Percentiles rank a stretch among this genome's conserved stretches.
phyloP scores from a whole-genome alignment of 2,797 vertebrate species.

The Brachyalestes nurse region DNA sequence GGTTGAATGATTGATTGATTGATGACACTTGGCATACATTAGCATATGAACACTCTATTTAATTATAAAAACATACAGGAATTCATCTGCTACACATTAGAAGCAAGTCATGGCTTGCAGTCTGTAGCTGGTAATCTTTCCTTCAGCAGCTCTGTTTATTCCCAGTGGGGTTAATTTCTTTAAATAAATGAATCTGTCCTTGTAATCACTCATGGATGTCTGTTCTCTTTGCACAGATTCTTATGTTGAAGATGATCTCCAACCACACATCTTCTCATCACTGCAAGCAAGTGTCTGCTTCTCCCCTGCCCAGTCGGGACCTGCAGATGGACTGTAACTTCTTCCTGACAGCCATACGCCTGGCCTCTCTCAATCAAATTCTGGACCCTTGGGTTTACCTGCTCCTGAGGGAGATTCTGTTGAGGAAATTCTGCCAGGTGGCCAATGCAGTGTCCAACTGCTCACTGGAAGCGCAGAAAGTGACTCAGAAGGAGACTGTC shows the following conservation, averaged over 20 bases:
- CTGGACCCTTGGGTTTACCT: slow-evolving; percentile 98
- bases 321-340: slow-evolving; percentile 83
- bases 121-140: no score
- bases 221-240: slow-evolving; percentile 74
- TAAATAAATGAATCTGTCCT: neutral
- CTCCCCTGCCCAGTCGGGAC: slow-evolving; percentile 53
- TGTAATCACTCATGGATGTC: neutral
- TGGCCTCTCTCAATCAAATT: slow-evolving; percentile 98
- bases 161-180: no score
- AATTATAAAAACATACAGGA: no score
- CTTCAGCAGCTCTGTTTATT: neutral
- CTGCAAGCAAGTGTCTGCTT: slow-evolving; percentile 68
- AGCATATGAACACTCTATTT: no score
- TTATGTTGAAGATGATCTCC: slow-evolving; percentile 91
- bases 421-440: slow-evolving; percentile 89
- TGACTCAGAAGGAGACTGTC: slow-evolving; percentile 55
- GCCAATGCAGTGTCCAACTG: slow-evolving; percentile 89
- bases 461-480: slow-evolving; percentile 79
- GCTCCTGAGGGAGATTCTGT: slow-evolving; percentile 91
- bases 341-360: slow-evolving; percentile 88
- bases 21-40: no score
- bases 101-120: no score
- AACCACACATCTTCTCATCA: slow-evolving; percentile 81
- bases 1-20: no score
- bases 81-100: no score